Evolutionary conservation across 2,888 invertebrate species (phyloP).

Genomic region (Clitarchus hookeri): DNA sequence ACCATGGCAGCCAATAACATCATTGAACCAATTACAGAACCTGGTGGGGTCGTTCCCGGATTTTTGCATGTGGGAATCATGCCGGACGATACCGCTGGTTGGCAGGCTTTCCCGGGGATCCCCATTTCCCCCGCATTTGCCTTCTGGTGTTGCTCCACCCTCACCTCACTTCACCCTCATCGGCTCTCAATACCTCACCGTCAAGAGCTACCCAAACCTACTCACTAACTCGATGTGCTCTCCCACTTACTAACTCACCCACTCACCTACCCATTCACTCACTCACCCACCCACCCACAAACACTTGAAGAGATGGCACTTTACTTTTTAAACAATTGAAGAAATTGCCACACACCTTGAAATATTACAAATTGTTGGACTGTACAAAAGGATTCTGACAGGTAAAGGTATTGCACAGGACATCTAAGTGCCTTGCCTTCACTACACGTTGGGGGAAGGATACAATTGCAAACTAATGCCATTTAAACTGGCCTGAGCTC

Average conservation of each 20-base stretch:
- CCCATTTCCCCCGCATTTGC: too few species aligned
- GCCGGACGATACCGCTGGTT: too few species aligned
- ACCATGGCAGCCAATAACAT: not conserved
- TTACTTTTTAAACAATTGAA: not conserved
- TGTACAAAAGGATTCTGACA: not conserved
- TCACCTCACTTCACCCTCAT: too few species aligned
- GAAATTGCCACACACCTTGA: not conserved
- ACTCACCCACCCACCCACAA: not conserved
- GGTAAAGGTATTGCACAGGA: not conserved
- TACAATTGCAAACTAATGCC: not conserved
- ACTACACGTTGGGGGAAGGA: not conserved
- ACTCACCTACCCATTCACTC: too few species aligned
- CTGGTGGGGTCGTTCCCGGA: too few species aligned
- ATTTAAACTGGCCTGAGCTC: not conserved
- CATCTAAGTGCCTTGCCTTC: not conserved
- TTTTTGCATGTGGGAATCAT: too few species aligned
- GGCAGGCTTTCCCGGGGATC: too few species aligned
- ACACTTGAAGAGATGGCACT: not conserved
- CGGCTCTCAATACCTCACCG: too few species aligned
- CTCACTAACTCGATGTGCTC: too few species aligned
- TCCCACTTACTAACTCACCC: too few species aligned
- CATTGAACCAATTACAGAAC: not conserved
- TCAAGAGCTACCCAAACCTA: too few species aligned
- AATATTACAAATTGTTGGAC: not conserved
- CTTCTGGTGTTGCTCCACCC: too few species aligned